Evolutionary conservation across 2,113 vertebrate species (phyloP).

Genomic region (Ardeotis arabs): DNA sequence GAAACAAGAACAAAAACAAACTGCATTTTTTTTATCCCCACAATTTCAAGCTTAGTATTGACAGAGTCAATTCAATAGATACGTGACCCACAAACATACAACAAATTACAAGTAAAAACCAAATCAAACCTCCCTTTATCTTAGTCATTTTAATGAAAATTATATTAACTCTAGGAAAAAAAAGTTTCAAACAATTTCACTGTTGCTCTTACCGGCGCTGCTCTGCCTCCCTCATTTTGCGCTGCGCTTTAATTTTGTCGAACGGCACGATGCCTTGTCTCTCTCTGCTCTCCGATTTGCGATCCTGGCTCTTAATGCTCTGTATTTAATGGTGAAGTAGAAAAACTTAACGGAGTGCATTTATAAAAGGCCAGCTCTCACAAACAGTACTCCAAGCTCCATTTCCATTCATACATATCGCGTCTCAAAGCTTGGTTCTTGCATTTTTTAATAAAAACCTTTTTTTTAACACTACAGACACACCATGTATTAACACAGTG

Average conservation of each 20-base stretch:
- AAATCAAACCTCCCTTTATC: neutral
- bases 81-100: neutral
- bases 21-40: neutral
- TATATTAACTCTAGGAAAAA: no score
- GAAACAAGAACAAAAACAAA: neutral
- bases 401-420: neutral
- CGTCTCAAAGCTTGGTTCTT: neutral
- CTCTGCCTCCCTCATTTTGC: conserved; percentile 90
- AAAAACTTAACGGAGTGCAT: neutral
- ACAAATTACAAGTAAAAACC: neutral
- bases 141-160: neutral
- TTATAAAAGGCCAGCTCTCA: neutral
- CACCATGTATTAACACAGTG: neutral
- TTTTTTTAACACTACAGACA: neutral
- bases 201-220: conserved; percentile 81
- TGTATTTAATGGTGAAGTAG: conserved; percentile 40
- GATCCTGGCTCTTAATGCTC: conserved; percentile 92
- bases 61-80: neutral
- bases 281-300: conserved; percentile 89
- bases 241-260: conserved; percentile 92
- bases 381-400: neutral
- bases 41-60: neutral
- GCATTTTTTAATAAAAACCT: neutral
- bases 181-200: no score
- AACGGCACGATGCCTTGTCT: conserved; percentile 91